A percentile compares a stretch with the other conserved stretches of the same genome.
phyloP scores from a whole-genome alignment of 2,888 invertebrate genomes.

The Drosophila mimica region DNA sequence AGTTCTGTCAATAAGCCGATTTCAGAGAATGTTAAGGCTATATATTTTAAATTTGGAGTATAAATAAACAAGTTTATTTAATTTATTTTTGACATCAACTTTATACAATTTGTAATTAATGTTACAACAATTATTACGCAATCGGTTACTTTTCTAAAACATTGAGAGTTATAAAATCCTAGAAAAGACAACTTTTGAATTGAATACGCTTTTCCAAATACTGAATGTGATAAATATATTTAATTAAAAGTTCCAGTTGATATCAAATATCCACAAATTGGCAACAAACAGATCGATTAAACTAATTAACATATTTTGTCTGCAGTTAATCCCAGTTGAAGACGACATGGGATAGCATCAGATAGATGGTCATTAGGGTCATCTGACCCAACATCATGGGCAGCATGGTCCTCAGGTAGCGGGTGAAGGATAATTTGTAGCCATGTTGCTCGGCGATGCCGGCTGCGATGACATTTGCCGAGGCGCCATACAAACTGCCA shows the following conservation, averaged over 20 bases:
- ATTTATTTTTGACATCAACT: not conserved
- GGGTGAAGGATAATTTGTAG: conserved; percentile 92
- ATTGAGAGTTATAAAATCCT: not conserved
- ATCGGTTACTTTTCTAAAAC: not conserved
- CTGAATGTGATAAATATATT: not conserved
- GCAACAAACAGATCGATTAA: not conserved
- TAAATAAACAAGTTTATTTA: not conserved
- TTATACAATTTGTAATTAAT: not conserved
- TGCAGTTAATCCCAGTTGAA: conserved; percentile 83
- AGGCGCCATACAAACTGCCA: conserved; percentile 95
- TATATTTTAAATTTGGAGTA: not conserved
- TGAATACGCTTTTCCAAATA: not conserved
- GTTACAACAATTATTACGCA: not conserved
- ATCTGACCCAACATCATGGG: conserved; percentile 92
- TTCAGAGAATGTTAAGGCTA: not conserved
- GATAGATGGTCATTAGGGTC: conserved; percentile 88
- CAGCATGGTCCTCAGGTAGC: conserved; percentile 94
- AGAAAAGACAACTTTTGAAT: not conserved
- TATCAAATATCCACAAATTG: not conserved
- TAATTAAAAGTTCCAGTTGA: not conserved
- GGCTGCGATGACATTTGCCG: conserved; percentile 95
- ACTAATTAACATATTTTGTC: not conserved
- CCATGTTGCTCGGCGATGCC: conserved; percentile 97
- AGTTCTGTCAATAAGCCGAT: not conserved
- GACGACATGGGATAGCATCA: conserved; percentile 89